Conservation (phyloP, 2,113 vertebrate species). For the Dasypus novemcinctus region DNA sequence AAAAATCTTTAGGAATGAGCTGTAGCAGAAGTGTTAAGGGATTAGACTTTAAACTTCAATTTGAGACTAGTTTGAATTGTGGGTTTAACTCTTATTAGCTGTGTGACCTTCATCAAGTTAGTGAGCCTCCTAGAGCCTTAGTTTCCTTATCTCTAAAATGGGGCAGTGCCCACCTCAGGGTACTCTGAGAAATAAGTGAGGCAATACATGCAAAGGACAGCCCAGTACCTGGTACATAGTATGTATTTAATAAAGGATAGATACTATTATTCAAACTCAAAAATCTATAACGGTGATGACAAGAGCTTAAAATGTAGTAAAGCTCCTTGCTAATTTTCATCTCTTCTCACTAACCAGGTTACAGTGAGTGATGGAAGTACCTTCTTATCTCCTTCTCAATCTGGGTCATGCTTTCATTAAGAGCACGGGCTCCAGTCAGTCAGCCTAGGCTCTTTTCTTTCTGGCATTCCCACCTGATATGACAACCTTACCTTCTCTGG, state of each 20-base stretch:
- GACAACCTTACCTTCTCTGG: background rate
- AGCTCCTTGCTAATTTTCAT: background rate
- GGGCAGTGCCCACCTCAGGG: background rate
- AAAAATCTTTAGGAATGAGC: background rate
- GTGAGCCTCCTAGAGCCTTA: background rate
- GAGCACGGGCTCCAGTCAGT: background rate
- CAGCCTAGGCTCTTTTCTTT: background rate
- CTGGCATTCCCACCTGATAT: background rate
- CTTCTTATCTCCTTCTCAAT: background rate
- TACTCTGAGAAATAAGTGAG: background rate
- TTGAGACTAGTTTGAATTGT: constrained; percentile 21
- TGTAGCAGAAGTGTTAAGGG: background rate
- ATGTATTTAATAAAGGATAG: background rate
- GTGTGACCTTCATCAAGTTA: background rate
- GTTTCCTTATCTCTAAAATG: constrained; percentile 19
- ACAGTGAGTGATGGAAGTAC: background rate
- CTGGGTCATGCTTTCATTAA: background rate
- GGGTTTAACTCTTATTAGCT: background rate
- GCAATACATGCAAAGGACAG: background rate
- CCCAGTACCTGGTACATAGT: background rate
- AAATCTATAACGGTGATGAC: background rate
- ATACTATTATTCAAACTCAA: background rate
- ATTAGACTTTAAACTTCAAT: background rate
- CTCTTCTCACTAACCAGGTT: background rate
- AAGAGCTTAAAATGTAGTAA: background rate